Conservation (phyloP, 2,888 invertebrate genomes). For the Tribolium freemani region DNA sequence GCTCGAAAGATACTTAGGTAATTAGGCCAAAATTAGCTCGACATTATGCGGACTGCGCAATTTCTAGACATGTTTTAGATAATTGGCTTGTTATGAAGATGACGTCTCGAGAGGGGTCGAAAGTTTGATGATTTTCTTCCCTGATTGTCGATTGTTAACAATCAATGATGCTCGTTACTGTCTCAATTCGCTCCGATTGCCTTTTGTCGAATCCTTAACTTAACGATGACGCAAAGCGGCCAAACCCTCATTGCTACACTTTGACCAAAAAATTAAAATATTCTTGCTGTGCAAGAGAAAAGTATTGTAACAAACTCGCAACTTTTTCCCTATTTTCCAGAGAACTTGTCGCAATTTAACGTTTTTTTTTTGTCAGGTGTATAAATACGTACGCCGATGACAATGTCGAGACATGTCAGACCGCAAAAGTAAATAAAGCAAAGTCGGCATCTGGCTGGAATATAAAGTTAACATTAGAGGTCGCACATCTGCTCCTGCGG, state of each 20-base stretch:
- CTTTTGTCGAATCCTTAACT: neutral
- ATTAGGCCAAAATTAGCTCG: slow-evolving; percentile 19
- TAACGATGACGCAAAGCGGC: too few species aligned
- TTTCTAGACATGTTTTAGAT: slow-evolving; percentile 17
- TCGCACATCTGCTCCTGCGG: slow-evolving; percentile 1
- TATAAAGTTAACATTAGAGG: neutral
- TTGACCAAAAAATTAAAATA: too few species aligned
- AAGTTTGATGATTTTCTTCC: neutral
- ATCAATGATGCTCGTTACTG: slow-evolving; percentile 20
- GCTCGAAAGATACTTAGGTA: slow-evolving; percentile 15
- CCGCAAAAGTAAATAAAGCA: slow-evolving; percentile 4
- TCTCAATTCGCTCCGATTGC: neutral
- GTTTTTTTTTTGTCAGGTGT: neutral
- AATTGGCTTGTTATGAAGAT: slow-evolving; percentile 28
- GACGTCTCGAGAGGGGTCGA: neutral
- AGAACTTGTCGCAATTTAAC: too few species aligned
- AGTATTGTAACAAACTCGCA: too few species aligned
- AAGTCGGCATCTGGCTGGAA: neutral
- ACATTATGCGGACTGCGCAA: slow-evolving; percentile 27
- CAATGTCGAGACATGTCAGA: neutral
- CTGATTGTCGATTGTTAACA: slow-evolving; percentile 27
- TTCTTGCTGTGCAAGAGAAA: too few species aligned
- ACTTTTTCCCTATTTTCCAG: too few species aligned
- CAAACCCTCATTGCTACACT: too few species aligned
- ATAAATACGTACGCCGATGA: neutral